Conservation (phyloP, 2,113 vertebrate genomes). For the Bothrops jararaca region DNA sequence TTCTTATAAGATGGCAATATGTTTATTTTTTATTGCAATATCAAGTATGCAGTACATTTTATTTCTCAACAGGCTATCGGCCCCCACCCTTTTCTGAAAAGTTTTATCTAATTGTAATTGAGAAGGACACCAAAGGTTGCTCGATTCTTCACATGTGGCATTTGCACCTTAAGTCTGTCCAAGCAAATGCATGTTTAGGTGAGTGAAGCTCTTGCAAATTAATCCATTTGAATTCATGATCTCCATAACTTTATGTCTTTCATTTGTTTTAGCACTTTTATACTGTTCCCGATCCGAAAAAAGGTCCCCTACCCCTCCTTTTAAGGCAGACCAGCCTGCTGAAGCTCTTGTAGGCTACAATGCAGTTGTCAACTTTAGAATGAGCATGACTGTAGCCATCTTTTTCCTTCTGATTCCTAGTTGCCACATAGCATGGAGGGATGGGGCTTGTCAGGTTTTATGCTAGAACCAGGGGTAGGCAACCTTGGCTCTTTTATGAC, state of each 20-base stretch:
- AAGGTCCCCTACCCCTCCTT: neutral
- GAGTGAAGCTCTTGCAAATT: conserved; percentile 56
- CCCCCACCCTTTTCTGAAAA: conserved; percentile 96
- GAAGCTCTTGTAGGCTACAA: neutral
- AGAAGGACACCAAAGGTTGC: conserved; percentile 84
- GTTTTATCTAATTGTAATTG: conserved; percentile 96
- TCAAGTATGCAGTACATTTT: conserved; percentile 23
- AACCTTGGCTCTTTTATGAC: too few relatives aligned
- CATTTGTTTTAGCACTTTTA: neutral
- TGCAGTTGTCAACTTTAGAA: neutral
- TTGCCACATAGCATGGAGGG: too few relatives aligned
- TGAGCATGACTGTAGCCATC: too few relatives aligned
- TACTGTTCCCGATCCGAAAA: neutral
- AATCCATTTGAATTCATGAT: neutral
- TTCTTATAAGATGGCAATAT: neutral
- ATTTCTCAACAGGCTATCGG: conserved; percentile 77
- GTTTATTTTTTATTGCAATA: neutral
- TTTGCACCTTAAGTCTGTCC: conserved; percentile 92
- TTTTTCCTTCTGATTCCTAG: too few relatives aligned
- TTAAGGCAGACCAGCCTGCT: neutral
- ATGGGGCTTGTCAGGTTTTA: too few relatives aligned
- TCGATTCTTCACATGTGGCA: conserved; percentile 98
- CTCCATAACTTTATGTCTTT: neutral
- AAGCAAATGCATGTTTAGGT: conserved; percentile 84
- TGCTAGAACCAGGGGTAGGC: too few relatives aligned